These are phyloP conservation scores for Polydrusus pterygomalis DNA, from an alignment of 2,888 invertebrate species.

Conservation along the genomic window DNA sequence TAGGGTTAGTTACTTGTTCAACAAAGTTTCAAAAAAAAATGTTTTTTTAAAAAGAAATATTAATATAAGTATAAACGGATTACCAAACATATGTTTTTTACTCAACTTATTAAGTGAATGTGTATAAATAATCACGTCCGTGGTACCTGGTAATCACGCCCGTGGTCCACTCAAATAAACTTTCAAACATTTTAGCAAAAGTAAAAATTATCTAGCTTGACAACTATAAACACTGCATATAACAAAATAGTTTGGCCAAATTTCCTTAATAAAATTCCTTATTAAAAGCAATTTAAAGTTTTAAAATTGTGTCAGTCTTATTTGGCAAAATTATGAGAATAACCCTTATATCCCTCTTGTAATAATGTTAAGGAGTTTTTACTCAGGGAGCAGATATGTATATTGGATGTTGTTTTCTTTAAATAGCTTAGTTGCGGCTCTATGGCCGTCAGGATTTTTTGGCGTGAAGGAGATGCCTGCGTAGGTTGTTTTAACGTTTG, in stretches of 20 bases:
- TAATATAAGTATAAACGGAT: neutral
- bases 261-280: neutral
- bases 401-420: no score
- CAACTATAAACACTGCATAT: neutral
- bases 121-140: neutral
- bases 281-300: neutral
- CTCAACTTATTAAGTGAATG: neutral
- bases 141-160: neutral
- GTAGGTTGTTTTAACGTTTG: no score
- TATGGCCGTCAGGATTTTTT: no score
- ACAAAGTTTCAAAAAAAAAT: neutral
- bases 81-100: neutral
- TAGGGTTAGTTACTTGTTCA: neutral
- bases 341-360: no score
- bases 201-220: neutral
- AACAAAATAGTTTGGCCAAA: neutral
- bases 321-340: neutral
- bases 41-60: no score
- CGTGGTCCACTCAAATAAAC: neutral
- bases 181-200: neutral
- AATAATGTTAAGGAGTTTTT: no score
- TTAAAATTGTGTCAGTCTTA: neutral
- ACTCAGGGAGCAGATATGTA: no score
- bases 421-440: no score
- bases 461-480: no score